Evolutionary conservation across 1,140 invertebrate genomes (phyloP).

Genomic region (Gryon sp.): DNA sequence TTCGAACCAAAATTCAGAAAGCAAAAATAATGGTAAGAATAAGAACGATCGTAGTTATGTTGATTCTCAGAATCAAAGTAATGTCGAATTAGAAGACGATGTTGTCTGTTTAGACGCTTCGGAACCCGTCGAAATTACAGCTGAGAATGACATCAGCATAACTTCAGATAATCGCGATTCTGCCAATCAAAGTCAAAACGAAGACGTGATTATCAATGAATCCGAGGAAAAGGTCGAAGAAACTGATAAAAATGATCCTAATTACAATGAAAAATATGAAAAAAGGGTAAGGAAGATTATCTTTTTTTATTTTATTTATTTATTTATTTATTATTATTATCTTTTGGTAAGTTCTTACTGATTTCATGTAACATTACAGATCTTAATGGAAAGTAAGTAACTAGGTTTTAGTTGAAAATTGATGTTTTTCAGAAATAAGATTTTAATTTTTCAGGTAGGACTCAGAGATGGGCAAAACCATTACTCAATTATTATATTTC

Average conservation of each 20-base stretch:
- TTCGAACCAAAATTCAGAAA: neutral
- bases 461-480: no score
- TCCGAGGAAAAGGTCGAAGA: conserved; percentile 24
- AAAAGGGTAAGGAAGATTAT: conserved; percentile 18
- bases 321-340: neutral
- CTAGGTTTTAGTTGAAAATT: no score
- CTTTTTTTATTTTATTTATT: no score
- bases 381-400: no score
- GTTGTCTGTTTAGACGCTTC: conserved; percentile 28
- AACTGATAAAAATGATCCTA: conserved; percentile 23
- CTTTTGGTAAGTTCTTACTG: neutral
- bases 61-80: neutral
- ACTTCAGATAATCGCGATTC: neutral
- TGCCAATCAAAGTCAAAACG: neutral
- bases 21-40: conserved; percentile 36
- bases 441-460: no score
- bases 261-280: conserved; percentile 30
- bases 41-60: conserved; percentile 61
- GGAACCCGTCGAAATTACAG: neutral
- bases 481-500: no score
- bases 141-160: neutral
- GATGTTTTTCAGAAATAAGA: no score
- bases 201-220: conserved; percentile 32
- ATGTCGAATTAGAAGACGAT: conserved; percentile 31
- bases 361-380: neutral